phyloP scores from a whole-genome alignment of 2,113 vertebrate genomes.

The Pollimyrus isidori region DNA sequence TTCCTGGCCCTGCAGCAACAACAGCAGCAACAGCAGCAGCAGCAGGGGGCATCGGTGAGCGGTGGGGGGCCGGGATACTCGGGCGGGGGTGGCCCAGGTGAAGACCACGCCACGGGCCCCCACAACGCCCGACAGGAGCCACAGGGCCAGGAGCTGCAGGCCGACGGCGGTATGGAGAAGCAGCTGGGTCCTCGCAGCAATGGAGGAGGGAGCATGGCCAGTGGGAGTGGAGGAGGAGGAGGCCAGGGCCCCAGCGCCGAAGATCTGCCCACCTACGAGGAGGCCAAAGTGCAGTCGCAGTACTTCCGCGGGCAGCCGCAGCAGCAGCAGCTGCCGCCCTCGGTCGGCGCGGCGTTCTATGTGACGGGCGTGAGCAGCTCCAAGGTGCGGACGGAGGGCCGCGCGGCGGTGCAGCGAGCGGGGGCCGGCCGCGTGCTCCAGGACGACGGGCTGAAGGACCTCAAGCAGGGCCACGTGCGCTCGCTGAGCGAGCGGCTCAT shows the following conservation, averaged over 20 bases:
- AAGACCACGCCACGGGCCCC: constrained; percentile 77
- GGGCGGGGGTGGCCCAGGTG: constrained; percentile 58
- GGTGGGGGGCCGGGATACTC: constrained; percentile 57
- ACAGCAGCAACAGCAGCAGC: constrained; percentile 45
- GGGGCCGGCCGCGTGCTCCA: constrained; percentile 84
- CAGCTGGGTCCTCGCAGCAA: constrained; percentile 64
- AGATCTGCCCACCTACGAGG: constrained; percentile 92
- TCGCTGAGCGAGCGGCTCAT: constrained; percentile 93
- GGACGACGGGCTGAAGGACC: constrained; percentile 92
- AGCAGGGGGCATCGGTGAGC: constrained; percentile 68
- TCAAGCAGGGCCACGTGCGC: constrained; percentile 96
- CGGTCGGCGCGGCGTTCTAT: constrained; percentile 82
- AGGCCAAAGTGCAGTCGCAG: constrained; percentile 97
- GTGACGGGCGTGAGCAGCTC: constrained; percentile 76
- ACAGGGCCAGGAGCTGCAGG: constrained; percentile 95
- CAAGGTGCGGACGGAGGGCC: constrained; percentile 91
- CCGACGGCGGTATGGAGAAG: constrained; percentile 87
- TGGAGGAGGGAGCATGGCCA: constrained; percentile 60
- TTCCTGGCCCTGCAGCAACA: constrained; percentile 76
- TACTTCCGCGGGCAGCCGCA: constrained; percentile 76
- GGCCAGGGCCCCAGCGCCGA: constrained; percentile 70
- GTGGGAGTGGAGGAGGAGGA: constrained; percentile 57
- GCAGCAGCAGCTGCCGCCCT: constrained; percentile 50
- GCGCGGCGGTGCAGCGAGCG: constrained; percentile 80
- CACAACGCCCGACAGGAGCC: constrained; percentile 94